phyloP scores from a whole-genome alignment of 2,797 vertebrate genomes.

The Acanthurus tractus region DNA sequence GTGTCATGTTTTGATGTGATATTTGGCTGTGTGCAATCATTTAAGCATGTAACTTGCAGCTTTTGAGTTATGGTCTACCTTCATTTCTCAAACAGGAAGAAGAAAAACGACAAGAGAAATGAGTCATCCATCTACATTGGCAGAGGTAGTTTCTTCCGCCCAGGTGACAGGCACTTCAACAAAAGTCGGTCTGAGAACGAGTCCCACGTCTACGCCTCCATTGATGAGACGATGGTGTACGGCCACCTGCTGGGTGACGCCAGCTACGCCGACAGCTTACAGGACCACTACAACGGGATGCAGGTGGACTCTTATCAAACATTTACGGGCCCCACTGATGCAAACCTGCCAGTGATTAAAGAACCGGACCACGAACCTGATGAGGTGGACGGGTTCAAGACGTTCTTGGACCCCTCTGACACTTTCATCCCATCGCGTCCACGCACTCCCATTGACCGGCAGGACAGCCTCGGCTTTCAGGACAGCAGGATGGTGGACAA shows the following conservation, averaged over 20 bases:
- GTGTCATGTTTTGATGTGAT: too few species aligned
- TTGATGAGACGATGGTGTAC: conserved; percentile 92
- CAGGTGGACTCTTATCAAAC: conserved; percentile 90
- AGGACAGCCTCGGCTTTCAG: conserved; percentile 83
- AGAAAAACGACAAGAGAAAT: conserved; percentile 70
- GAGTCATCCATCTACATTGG: conserved; percentile 88
- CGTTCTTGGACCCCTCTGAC: conserved; percentile 86
- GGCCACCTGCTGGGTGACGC: conserved; percentile 85
- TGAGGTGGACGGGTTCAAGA: conserved; percentile 83
- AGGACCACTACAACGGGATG: conserved; percentile 67
- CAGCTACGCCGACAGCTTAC: conserved; percentile 50
- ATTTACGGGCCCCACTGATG: conserved; percentile 85
- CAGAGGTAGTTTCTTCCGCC: conserved; percentile 86
- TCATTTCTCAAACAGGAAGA: conserved; percentile 79
- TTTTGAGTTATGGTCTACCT: conserved; percentile 10
- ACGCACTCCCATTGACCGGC: conserved; percentile 78
- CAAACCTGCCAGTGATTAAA: conserved; percentile 65
- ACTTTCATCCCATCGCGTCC: conserved; percentile 86
- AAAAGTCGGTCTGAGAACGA: conserved; percentile 88
- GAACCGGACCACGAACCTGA: conserved; percentile 68
- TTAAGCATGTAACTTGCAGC: background rate
- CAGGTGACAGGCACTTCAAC: conserved; percentile 78
- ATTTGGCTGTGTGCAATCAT: background rate
- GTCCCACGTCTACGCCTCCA: conserved; percentile 92
- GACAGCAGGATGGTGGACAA: conserved; percentile 87